phyloP scores from a whole-genome alignment of 2,888 invertebrate genomes.

The Megaustenia siamemsis region DNA sequence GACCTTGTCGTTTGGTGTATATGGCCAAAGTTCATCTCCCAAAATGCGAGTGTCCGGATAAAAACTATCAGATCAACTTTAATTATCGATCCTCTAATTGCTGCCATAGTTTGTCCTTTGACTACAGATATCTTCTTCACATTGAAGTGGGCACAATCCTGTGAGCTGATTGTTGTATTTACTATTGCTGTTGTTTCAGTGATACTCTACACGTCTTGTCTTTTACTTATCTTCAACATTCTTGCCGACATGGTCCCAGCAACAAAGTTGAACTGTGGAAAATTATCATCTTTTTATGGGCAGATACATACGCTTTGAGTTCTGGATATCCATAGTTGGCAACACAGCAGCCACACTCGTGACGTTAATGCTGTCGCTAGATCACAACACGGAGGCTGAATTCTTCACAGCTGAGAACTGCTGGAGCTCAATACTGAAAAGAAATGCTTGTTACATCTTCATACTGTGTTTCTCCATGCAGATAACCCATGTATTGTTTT shows the following conservation, averaged over 20 bases:
- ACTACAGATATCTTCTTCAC: conserved; percentile 32
- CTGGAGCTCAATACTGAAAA: neutral
- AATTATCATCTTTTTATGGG: no score
- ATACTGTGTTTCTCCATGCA: conserved; percentile 17
- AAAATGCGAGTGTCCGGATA: neutral
- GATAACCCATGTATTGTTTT: conserved; percentile 1
- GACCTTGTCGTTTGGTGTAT: conserved; percentile 15
- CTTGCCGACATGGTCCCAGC: neutral
- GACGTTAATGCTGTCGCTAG: neutral
- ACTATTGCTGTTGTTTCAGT: neutral
- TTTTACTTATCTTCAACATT: conserved; percentile 2
- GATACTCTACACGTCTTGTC: neutral
- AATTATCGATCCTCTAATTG: conserved; percentile 26
- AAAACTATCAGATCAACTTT: neutral
- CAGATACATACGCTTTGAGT: neutral
- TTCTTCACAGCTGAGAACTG: conserved; percentile 23
- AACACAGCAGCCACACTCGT: neutral
- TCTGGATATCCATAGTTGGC: neutral
- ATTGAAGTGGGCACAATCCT: conserved; percentile 1
- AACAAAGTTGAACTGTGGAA: neutral
- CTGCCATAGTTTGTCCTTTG: conserved; percentile 31
- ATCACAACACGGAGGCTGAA: neutral
- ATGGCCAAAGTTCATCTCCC: neutral
- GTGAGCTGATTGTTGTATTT: conserved; percentile 13
- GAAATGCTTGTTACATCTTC: neutral